Conservation (phyloP, 2,888 invertebrate species). For the Drosophila anomelani region DNA sequence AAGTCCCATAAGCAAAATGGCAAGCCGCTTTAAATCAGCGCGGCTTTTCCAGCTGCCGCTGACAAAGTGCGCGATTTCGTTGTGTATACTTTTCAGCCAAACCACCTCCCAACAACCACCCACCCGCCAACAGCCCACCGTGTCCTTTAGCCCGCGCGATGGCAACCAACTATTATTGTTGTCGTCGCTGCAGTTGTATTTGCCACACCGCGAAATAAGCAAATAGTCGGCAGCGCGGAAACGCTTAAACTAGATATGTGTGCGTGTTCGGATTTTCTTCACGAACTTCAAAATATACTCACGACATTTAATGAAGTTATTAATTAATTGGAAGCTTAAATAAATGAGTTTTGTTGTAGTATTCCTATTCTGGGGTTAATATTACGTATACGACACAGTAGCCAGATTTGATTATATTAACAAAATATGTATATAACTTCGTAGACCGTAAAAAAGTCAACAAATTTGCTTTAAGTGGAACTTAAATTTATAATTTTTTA, state of each 20-base stretch:
- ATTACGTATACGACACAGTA: neutral
- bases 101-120: neutral
- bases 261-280: neutral
- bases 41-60: constrained; percentile 55
- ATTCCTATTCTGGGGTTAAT: neutral
- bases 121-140: neutral
- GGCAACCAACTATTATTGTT: constrained; percentile 41
- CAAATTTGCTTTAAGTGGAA: neutral
- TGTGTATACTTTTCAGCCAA: constrained; percentile 32
- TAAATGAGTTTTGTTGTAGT: neutral
- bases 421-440: neutral
- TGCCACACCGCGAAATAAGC: constrained; percentile 46
- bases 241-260: neutral
- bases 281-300: neutral
- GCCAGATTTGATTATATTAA: neutral
- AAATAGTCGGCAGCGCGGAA: constrained; percentile 39
- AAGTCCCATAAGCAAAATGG: constrained; percentile 57
- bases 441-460: neutral
- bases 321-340: neutral
- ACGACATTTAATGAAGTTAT: neutral
- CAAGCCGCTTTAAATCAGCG: constrained; percentile 60
- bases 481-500: neutral
- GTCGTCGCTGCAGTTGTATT: constrained; percentile 39
- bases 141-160: constrained; percentile 4
- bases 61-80: constrained; percentile 57